Conservation (phyloP, 2,113 vertebrate species). For the Orycteropus afer region DNA sequence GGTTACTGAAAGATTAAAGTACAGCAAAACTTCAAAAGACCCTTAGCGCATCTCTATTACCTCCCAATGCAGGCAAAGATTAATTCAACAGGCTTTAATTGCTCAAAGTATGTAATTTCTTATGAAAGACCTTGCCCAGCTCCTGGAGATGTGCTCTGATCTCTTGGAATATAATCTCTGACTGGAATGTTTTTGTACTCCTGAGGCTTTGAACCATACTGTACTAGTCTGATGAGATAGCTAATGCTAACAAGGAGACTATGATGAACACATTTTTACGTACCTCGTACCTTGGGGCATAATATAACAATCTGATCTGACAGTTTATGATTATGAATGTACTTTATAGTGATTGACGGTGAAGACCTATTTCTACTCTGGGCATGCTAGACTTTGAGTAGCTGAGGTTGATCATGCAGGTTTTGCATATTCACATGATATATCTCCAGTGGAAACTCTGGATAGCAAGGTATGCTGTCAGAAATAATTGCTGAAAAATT, state of each 20-base stretch:
- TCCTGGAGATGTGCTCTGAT: neutral
- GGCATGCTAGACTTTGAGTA: neutral
- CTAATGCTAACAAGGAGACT: neutral
- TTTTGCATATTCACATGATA: neutral
- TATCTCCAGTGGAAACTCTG: neutral
- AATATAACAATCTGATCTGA: too few species aligned
- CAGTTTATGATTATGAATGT: too few species aligned
- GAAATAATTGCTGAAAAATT: neutral
- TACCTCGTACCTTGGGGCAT: too few species aligned
- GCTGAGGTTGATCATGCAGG: neutral
- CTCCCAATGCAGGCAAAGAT: neutral
- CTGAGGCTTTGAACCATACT: neutral
- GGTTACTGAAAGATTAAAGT: neutral
- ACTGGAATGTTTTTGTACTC: neutral
- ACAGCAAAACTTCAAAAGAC: neutral
- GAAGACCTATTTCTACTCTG: neutral
- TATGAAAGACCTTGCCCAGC: neutral
- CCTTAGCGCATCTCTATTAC: neutral
- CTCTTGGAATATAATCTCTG: neutral
- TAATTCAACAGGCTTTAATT: neutral
- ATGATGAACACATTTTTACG: too few species aligned
- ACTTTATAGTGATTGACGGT: too few species aligned
- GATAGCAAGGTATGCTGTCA: neutral
- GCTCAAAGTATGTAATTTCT: neutral
- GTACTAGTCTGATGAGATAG: neutral